Evolutionary conservation across 2,888 invertebrate species (phyloP).

Genomic region (Spodoptera picta): DNA sequence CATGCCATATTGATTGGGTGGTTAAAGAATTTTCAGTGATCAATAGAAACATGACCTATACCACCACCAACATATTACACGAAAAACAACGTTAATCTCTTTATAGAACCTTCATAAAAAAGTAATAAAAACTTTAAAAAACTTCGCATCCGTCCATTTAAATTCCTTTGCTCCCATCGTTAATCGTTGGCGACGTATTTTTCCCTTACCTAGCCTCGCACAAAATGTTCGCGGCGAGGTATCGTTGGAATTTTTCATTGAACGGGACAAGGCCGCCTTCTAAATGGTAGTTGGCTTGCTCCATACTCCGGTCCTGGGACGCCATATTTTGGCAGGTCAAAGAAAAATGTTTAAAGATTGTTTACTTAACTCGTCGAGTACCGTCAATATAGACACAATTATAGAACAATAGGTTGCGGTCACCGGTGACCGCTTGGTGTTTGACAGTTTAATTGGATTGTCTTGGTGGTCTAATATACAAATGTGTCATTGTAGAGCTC

Average conservation of each 20-base stretch:
- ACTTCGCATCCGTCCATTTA: background rate
- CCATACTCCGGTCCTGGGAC: conserved; percentile 29
- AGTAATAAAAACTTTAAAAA: background rate
- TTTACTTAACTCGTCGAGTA: no score
- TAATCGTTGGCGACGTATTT: conserved; percentile 65
- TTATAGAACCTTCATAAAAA: background rate
- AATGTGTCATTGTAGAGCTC: no score
- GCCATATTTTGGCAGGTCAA: conserved; percentile 1
- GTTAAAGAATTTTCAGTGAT: no score
- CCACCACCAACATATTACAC: background rate
- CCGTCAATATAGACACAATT: no score
- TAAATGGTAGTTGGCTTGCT: conserved; percentile 48
- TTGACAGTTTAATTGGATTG: no score
- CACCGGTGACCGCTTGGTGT: no score
- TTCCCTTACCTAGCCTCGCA: conserved; percentile 60
- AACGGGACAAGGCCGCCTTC: conserved; percentile 53
- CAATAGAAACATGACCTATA: no score
- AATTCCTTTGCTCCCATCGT: conserved; percentile 42
- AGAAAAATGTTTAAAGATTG: no score
- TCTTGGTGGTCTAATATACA: no score
- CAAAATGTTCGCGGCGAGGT: conserved; percentile 65
- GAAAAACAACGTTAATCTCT: background rate
- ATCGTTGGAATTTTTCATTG: conserved; percentile 75
- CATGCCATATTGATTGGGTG: no score
- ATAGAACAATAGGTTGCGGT: no score